Conservation (phyloP, 2,797 vertebrate genomes). For the Serranus cabrilla region DNA sequence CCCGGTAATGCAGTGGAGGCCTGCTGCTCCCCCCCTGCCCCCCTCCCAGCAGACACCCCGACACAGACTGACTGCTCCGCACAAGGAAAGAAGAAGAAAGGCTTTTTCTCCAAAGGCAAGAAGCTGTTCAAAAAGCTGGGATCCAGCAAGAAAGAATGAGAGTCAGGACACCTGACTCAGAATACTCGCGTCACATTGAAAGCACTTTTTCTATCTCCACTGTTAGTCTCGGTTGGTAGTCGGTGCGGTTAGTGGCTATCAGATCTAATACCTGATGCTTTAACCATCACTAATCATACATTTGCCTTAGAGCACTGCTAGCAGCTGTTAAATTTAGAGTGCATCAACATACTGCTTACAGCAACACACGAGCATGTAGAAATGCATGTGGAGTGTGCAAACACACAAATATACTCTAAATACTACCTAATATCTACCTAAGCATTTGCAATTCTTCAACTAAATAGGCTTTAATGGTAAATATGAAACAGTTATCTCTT, state of each 20-base stretch:
- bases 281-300: conserved; percentile 38
- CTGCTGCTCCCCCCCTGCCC: conserved; percentile 36
- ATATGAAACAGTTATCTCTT: conserved; percentile 22
- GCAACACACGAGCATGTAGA: conserved; percentile 60
- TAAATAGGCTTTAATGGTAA: conserved; percentile 35
- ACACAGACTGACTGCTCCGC: conserved; percentile 61
- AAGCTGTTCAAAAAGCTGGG: conserved; percentile 93
- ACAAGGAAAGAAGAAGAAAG: conserved; percentile 88
- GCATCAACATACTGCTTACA: conserved; percentile 28
- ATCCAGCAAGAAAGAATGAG: conserved; percentile 91
- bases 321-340: conserved; percentile 39
- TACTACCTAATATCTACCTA: conserved; percentile 43
- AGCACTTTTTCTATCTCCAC: conserved; percentile 76
- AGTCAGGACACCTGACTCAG: conserved; percentile 16
- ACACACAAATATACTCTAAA: conserved; percentile 29
- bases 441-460: conserved; percentile 37
- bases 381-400: conserved; percentile 59
- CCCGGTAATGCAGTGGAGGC: conserved; percentile 43
- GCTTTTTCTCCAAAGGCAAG: conserved; percentile 94
- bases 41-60: conserved; percentile 50
- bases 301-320: conserved; percentile 67
- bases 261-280: conserved; percentile 51
- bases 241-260: conserved; percentile 30
- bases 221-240: conserved; percentile 38
- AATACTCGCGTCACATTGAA: conserved; percentile 48